Evolutionary conservation across 2,797 vertebrate genomes (phyloP).

Genomic region (Gallirallus australis): DNA sequence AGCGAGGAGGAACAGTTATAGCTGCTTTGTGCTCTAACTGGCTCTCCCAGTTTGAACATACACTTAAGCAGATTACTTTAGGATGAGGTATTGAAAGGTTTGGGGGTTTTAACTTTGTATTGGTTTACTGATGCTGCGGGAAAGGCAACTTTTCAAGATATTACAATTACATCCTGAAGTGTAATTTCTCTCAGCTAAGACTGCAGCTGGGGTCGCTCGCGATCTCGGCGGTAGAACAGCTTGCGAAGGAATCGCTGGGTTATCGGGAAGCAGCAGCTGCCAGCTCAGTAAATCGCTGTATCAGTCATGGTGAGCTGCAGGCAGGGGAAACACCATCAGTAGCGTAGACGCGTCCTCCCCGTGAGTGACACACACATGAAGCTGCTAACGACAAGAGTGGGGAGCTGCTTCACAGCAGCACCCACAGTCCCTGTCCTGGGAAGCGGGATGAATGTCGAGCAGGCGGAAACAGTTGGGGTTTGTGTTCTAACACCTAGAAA

Average conservation of each 20-base stretch:
- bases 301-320: constrained; percentile 53
- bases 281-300: constrained; percentile 63
- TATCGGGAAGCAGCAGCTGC: constrained; percentile 64
- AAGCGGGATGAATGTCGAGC: not conserved
- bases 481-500: not conserved
- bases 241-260: constrained; percentile 28
- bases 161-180: constrained; percentile 31
- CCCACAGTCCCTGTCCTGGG: not conserved
- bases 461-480: not conserved
- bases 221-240: not conserved
- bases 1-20: not conserved
- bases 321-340: constrained; percentile 23
- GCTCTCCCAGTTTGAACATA: not conserved
- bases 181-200: constrained; percentile 47
- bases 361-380: not conserved
- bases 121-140: constrained; percentile 37
- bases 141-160: constrained; percentile 63
- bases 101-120: constrained; percentile 23
- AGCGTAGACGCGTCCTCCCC: not conserved
- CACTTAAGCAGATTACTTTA: constrained; percentile 39
- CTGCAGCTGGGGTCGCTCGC: constrained; percentile 39
- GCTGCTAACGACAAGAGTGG: not conserved
- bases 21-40: not conserved
- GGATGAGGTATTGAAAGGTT: constrained; percentile 11
- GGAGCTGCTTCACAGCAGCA: not conserved